Conservation (phyloP, 23 tunicate species). For the Styela clava region DNA sequence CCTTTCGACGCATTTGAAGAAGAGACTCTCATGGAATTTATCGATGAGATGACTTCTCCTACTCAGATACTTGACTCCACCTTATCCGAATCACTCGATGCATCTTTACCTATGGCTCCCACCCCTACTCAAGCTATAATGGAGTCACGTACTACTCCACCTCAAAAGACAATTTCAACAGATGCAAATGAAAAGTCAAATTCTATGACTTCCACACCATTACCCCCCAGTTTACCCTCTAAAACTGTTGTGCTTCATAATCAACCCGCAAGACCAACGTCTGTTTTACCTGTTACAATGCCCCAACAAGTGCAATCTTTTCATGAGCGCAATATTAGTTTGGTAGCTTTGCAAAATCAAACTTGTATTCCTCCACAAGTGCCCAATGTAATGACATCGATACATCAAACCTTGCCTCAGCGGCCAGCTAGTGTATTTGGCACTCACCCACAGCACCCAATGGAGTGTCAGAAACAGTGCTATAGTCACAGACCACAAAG, state of each 20-base stretch:
- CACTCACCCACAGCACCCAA: not conserved
- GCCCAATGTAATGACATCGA: not conserved
- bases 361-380: not conserved
- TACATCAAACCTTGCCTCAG: not conserved
- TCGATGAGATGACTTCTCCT: constrained; percentile 33
- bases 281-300: not conserved
- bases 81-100: not conserved
- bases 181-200: not conserved
- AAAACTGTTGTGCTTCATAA: not conserved
- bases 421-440: not conserved
- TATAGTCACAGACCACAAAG: not conserved
- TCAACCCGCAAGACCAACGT: not conserved
- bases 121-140: not conserved
- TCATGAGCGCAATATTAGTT: not conserved
- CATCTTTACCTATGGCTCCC: not conserved
- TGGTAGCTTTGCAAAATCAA: not conserved
- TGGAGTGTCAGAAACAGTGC: not conserved
- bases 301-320: not conserved
- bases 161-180: not conserved
- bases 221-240: not conserved
- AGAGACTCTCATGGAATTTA: constrained; percentile 30
- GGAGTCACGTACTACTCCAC: not conserved
- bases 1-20: constrained; percentile 8
- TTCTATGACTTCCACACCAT: not conserved
- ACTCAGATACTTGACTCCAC: constrained; percentile 2